Evolutionary conservation across 2,113 vertebrate genomes (phyloP), one percentile per base, ranked within the genome.

Genomic region (Proterorhinus semilunaris): DNA sequence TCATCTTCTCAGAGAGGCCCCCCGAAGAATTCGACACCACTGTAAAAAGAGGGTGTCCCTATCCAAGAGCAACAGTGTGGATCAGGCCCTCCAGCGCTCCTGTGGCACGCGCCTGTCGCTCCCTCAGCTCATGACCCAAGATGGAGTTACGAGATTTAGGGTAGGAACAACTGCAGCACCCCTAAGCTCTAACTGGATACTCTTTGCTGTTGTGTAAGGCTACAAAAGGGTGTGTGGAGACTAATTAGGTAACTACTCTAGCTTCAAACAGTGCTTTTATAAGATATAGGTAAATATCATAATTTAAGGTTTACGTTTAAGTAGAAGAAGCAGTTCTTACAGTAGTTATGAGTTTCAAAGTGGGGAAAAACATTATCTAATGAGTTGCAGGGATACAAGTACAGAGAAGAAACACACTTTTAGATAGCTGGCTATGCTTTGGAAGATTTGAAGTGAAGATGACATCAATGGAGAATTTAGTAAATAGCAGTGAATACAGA

Each of bases 61-160:
- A 70, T 78, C 81, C 86, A 89, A 89, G 74, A 88, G 74, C 79
- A 90, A 89, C 87, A 88, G 78, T 57, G 42, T 67, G 66, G 76
- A 64, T 66, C 6, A 12, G 64, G 64, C 67, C 66, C 81, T 78
- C 71, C 44, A 5, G 67, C 2, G 53, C 78, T 86, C 72, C 83
- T 57, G 83, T 75, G 89, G 84, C 89, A 85, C 86, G 79, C 82
- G 89, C 77, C 87, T 83, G 71, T 58, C 61, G 78, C 74, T 82
- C 76, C 81, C 74, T 51, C 2, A 62, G 80, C 78, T 86, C 80
- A 80, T 78, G 72, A 79, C 82, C 79, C 69, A 76, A 86, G 83
- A 81, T 83, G 83, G 74, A 84, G 82, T 90, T 87, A 82, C 65
- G n/a, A 67, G 51, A 51, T 80, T 67, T 78, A 69, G 73, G n/a